Percentiles rank a stretch among this genome's conserved stretches.
Conservation (phyloP, 1,140 invertebrate genomes). For the Calephelis nemesis region DNA sequence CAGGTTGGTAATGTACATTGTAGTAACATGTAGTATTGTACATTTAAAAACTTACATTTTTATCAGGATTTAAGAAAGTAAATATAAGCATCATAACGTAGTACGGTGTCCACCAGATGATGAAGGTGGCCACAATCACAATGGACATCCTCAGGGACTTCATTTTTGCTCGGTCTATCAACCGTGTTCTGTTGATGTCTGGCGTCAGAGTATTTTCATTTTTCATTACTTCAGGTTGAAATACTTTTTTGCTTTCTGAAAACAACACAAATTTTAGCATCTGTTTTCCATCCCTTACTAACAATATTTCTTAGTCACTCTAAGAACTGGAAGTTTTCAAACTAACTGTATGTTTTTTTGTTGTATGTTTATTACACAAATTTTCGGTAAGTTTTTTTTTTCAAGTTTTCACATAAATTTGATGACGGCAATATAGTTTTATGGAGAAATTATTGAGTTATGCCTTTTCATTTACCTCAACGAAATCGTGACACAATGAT, state of each 20-base stretch:
- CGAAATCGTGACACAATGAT: no score
- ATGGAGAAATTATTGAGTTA: no score
- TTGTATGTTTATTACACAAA: no score
- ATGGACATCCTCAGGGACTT: slow-evolving; percentile 91
- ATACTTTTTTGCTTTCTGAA: slow-evolving; percentile 81
- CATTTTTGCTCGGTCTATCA: slow-evolving; percentile 89
- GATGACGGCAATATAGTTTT: no score
- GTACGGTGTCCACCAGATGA: slow-evolving; percentile 97
- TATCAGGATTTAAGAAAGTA: slow-evolving; percentile 86
- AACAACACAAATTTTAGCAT: neutral
- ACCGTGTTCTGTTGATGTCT: slow-evolving; percentile 81
- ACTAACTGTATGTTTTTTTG: no score
- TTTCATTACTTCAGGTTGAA: slow-evolving; percentile 77
- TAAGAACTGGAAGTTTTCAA: no score
- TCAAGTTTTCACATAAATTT: no score
- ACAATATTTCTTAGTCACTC: no score
- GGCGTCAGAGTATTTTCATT: slow-evolving; percentile 66
- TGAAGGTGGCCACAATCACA: slow-evolving; percentile 92
- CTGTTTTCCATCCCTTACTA: neutral
- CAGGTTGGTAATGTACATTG: no score
- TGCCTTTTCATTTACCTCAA: no score
- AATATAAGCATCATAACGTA: slow-evolving; percentile 93
- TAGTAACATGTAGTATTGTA: no score
- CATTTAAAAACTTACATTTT: slow-evolving; percentile 84
- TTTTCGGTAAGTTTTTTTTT: no score